A percentile compares a stretch with the other conserved stretches of the same genome.
Conservation (phyloP, 2,113 vertebrate species). For the Hemicordylus capensis region DNA sequence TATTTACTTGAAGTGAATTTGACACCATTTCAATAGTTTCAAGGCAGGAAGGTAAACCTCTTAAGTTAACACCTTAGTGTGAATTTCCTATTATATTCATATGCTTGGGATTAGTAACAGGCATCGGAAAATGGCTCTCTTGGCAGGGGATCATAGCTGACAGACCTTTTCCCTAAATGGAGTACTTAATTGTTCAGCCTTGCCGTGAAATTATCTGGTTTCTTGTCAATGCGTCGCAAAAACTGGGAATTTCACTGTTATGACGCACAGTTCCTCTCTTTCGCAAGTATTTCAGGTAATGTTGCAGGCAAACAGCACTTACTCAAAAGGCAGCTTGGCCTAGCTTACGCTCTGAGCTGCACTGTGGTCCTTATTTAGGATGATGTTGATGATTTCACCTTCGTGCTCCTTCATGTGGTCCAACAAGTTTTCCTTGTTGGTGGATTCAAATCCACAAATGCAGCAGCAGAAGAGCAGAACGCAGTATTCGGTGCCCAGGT, state of each 20-base stretch:
- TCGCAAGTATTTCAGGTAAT: constrained; percentile 52
- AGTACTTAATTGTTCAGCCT: constrained; percentile 25
- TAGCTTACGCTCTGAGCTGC: constrained; percentile 68
- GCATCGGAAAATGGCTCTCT: constrained; percentile 54
- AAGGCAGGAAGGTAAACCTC: constrained; percentile 30
- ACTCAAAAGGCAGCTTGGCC: constrained; percentile 37
- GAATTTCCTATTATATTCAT: constrained; percentile 29
- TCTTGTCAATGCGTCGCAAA: constrained; percentile 54
- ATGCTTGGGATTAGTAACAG: constrained; percentile 42
- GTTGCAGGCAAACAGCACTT: constrained; percentile 35
- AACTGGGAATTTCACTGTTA: constrained; percentile 38
- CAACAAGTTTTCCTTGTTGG: constrained; percentile 93
- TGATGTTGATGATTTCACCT: constrained; percentile 97
- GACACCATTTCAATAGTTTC: constrained; percentile 5
- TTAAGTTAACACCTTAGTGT: constrained; percentile 50
- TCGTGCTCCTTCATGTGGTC: constrained; percentile 99
- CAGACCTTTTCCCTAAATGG: constrained; percentile 35
- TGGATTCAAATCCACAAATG: constrained; percentile 96
- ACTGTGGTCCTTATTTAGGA: constrained; percentile 90
- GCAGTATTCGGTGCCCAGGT: constrained; percentile 87
- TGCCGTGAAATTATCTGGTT: constrained; percentile 40
- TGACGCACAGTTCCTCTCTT: constrained; percentile 48
- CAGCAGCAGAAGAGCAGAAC: constrained; percentile 97
- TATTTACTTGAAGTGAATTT: constrained; percentile 23
- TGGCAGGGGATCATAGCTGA: constrained; percentile 38